These are phyloP conservation scores for Thereva nobilitata DNA, from an alignment of 2,888 invertebrate genomes.

Conservation along the genomic window DNA sequence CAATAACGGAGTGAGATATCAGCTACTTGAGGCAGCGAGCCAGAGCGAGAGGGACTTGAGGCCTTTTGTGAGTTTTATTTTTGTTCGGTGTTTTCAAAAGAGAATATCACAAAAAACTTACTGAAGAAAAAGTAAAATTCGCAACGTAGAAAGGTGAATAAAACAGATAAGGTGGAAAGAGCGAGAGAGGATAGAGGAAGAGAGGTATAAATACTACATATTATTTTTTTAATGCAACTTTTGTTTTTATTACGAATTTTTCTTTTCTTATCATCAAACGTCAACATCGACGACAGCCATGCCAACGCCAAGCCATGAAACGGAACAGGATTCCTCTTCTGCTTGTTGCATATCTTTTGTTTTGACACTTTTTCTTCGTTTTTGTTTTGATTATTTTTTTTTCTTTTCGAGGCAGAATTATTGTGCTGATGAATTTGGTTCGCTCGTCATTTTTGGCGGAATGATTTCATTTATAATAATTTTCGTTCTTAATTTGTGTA, in stretches of 20 bases:
- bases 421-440: neutral
- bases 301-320: neutral
- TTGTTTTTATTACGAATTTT: conserved; percentile 28
- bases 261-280: conserved; percentile 15
- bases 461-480: too few relatives aligned
- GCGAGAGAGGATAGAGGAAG: neutral
- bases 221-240: conserved; percentile 10
- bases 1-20: conserved; percentile 19
- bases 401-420: conserved; percentile 6
- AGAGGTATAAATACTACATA: conserved; percentile 19
- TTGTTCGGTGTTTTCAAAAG: conserved; percentile 14
- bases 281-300: neutral
- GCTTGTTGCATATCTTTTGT: conserved; percentile 33
- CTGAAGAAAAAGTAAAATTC: conserved; percentile 10
- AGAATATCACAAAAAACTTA: conserved; percentile 2
- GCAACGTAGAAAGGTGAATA: conserved; percentile 17
- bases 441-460: too few relatives aligned
- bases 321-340: conserved; percentile 10
- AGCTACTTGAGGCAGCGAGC: neutral
- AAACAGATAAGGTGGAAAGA: neutral
- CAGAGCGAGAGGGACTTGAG: conserved; percentile 8
- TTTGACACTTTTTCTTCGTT: conserved; percentile 34
- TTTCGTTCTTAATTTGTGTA: too few relatives aligned
- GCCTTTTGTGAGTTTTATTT: conserved; percentile 30
- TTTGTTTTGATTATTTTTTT: conserved; percentile 29